These are phyloP conservation scores for Calypte anna DNA, from an alignment of 2,113 vertebrate species.

Conservation along the genomic window DNA sequence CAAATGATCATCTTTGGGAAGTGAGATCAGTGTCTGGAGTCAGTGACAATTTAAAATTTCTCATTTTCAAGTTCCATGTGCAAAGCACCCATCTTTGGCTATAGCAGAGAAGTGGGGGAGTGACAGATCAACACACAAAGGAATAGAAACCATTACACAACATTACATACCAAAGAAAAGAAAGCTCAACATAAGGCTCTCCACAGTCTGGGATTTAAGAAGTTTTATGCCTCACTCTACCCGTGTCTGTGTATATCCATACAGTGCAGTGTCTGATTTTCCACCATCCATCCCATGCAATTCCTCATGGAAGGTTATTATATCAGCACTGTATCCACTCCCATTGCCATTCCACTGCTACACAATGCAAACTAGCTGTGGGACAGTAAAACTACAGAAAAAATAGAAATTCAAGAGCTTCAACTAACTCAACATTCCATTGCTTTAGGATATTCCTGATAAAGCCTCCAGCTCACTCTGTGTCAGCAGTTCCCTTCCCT, in stretches of 20 bases:
- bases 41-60: background rate
- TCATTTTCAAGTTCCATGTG: background rate
- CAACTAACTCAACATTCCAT: background rate
- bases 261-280: background rate
- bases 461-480: background rate
- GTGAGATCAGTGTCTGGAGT: background rate
- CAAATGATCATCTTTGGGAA: background rate
- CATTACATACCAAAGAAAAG: background rate
- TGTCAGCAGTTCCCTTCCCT: background rate
- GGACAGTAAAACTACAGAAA: background rate
- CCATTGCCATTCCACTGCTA: background rate
- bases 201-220: background rate
- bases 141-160: slow-evolving; percentile 1
- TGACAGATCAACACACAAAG: slow-evolving; percentile 1
- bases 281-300: background rate
- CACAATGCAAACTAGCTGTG: background rate
- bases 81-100: background rate
- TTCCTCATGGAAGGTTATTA: background rate
- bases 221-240: background rate
- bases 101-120: background rate
- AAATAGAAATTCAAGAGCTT: background rate
- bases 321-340: background rate
- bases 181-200: background rate
- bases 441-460: background rate
- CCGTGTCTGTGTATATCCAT: background rate